Evolutionary conservation across 2,888 invertebrate genomes (phyloP).

Genomic region (Xanthia icteritia): DNA sequence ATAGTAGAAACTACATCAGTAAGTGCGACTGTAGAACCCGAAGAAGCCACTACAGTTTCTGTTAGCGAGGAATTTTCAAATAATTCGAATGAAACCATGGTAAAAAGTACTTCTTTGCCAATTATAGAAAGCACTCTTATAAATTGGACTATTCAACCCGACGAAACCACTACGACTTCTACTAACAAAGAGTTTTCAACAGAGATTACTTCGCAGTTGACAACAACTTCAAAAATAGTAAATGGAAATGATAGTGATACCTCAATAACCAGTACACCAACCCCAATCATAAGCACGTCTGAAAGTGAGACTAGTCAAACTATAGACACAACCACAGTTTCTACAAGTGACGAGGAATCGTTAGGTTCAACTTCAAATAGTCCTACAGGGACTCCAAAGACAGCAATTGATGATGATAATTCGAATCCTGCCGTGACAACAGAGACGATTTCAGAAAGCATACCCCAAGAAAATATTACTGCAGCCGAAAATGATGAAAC

Average conservation of each 20-base stretch:
- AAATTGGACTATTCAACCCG: not conserved
- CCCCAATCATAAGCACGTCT: not conserved
- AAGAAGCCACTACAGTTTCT: not conserved
- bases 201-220: not conserved
- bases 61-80: not conserved
- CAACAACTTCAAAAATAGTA: not conserved
- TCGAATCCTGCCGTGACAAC: not conserved
- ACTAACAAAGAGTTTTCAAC: not conserved
- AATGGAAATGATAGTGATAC: not conserved
- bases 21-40: not conserved
- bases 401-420: conserved; percentile 2
- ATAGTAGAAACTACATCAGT: not conserved
- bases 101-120: not conserved
- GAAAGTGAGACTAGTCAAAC: conserved; percentile 2
- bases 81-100: not conserved
- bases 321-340: not conserved
- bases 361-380: not conserved
- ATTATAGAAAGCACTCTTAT: not conserved
- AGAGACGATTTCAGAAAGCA: not conserved
- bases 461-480: not conserved
- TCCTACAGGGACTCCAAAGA: not conserved
- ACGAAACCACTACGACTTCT: not conserved
- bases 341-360: not conserved
- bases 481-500: not conserved
- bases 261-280: not conserved